Conservation (phyloP, 1,140 invertebrate genomes). For the Penaeus indicus region DNA sequence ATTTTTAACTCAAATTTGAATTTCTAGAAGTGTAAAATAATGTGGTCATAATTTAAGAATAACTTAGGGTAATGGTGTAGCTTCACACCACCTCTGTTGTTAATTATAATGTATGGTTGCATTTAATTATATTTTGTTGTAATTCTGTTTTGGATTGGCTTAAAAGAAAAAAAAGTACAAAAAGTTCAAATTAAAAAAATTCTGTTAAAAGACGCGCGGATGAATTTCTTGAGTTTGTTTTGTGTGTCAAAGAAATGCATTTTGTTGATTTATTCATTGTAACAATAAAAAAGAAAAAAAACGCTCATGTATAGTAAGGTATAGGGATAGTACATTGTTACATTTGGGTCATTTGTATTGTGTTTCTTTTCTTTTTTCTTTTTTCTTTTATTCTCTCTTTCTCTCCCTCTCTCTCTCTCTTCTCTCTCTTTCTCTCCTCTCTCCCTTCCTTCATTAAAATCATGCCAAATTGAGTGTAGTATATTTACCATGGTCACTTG, state of each 20-base stretch:
- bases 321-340: constrained; percentile 51
- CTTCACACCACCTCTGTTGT: constrained; percentile 9
- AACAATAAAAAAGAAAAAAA: constrained; percentile 4
- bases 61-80: constrained; percentile 16
- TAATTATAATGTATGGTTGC: constrained; percentile 15
- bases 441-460: constrained; percentile 51
- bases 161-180: constrained; percentile 39
- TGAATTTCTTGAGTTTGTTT: constrained; percentile 32
- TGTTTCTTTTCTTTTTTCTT: neutral
- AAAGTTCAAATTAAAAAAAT: constrained; percentile 16
- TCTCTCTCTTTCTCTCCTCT: neutral
- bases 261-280: constrained; percentile 43
- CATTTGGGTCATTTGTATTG: constrained; percentile 45
- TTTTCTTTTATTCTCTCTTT: neutral
- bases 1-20: neutral
- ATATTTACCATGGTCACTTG: constrained; percentile 59
- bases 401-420: neutral
- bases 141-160: constrained; percentile 16
- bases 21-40: neutral
- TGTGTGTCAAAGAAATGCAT: constrained; percentile 34
- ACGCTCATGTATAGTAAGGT: constrained; percentile 62
- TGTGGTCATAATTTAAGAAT: constrained; percentile 9
- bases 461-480: constrained; percentile 58
- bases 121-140: constrained; percentile 26
- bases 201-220: neutral